phyloP scores from a whole-genome alignment of 2,113 vertebrate genomes.

The Pipa parva region DNA sequence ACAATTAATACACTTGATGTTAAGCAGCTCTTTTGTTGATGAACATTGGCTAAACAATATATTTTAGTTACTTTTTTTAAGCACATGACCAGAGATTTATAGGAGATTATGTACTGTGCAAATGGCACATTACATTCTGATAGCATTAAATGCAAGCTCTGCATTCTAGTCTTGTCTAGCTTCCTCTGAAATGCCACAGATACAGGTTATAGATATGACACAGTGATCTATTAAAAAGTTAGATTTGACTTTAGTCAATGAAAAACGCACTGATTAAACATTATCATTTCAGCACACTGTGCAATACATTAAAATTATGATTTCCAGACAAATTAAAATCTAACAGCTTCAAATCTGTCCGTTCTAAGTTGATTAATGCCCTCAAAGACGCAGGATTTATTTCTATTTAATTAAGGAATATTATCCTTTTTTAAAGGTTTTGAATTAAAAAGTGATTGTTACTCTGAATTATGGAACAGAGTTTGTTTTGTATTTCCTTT shows the following conservation, averaged over 20 bases:
- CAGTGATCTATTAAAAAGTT: constrained; percentile 39
- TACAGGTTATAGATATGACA: constrained; percentile 41
- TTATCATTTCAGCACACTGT: constrained; percentile 26
- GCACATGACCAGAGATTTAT: neutral
- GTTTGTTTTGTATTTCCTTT: too few relatives aligned
- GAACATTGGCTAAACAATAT: constrained; percentile 12
- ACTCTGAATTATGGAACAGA: neutral
- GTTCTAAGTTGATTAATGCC: constrained; percentile 33
- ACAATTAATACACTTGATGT: constrained; percentile 33
- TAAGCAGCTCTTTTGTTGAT: constrained; percentile 27
- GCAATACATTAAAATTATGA: constrained; percentile 34
- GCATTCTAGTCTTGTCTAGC: constrained; percentile 28
- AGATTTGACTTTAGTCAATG: constrained; percentile 38
- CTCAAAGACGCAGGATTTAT: constrained; percentile 22
- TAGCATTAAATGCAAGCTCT: constrained; percentile 27
- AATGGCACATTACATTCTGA: constrained; percentile 30
- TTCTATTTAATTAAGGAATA: constrained; percentile 33
- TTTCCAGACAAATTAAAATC: constrained; percentile 39
- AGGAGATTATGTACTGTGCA: neutral
- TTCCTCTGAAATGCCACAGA: constrained; percentile 35
- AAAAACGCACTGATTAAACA: constrained; percentile 41
- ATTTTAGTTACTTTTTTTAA: constrained; percentile 22
- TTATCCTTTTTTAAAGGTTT: constrained; percentile 7
- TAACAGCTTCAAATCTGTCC: constrained; percentile 37
- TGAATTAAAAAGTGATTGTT: constrained; percentile 16